A percentile compares a stretch with the other conserved stretches of the same genome.
Conservation (phyloP, 2,797 vertebrate genomes). For the Enteromius trimaculatus region DNA sequence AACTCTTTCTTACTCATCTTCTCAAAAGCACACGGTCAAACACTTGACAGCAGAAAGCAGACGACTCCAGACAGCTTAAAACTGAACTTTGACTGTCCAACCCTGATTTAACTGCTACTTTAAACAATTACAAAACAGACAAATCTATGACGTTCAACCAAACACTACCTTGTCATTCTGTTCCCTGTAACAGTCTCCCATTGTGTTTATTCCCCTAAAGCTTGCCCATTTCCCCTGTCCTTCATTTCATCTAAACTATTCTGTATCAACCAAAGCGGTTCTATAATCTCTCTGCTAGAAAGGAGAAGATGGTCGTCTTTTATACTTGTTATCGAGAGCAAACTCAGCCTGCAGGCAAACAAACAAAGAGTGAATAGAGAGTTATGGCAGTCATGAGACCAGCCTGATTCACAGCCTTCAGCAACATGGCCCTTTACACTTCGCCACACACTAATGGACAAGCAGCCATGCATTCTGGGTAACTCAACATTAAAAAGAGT, state of each 20-base stretch:
- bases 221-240: neutral
- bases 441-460: conserved; percentile 17
- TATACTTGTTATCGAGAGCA: conserved; percentile 63
- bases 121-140: neutral
- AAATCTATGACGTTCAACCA: neutral
- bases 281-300: conserved; percentile 38
- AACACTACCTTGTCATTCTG: neutral
- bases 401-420: conserved; percentile 54
- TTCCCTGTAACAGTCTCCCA: neutral
- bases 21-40: conserved; percentile 30
- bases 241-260: neutral
- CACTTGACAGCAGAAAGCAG: neutral
- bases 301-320: conserved; percentile 63
- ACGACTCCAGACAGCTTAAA: too few relatives aligned
- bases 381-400: conserved; percentile 73
- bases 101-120: neutral
- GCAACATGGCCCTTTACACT: conserved; percentile 50
- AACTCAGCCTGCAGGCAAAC: conserved; percentile 60
- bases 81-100: neutral
- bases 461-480: neutral
- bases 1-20: conserved; percentile 83
- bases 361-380: conserved; percentile 58
- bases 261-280: conserved; percentile 7
- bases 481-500: neutral
- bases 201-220: neutral